Conservation (phyloP, 1,140 invertebrate species). For the Drosophila teissieri region DNA sequence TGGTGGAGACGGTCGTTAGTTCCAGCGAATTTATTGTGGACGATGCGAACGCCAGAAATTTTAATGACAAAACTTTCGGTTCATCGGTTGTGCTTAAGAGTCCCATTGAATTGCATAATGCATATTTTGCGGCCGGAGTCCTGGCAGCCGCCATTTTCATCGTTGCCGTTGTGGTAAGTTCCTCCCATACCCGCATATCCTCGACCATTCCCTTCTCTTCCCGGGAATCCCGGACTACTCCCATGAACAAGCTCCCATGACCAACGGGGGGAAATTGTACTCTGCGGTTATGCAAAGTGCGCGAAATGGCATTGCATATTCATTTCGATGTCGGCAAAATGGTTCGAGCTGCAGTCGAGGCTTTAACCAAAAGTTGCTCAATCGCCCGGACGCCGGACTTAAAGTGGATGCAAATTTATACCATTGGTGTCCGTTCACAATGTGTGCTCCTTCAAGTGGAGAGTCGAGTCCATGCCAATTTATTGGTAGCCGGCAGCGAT, state of each 20-base stretch:
- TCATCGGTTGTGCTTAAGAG: conserved; percentile 84
- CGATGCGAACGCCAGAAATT: conserved; percentile 86
- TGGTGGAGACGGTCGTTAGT: conserved; percentile 88
- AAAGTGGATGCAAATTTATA: conserved; percentile 67
- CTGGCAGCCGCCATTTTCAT: conserved; percentile 89
- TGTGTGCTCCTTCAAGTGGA: conserved; percentile 26
- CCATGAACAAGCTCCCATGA: conserved; percentile 38
- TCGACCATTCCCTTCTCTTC: neutral
- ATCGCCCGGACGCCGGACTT: conserved; percentile 37
- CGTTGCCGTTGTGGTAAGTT: conserved; percentile 88
- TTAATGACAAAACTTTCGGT: conserved; percentile 88
- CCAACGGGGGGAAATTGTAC: conserved; percentile 65
- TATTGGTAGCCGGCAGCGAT: conserved; percentile 23
- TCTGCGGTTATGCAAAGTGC: conserved; percentile 62
- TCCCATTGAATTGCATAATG: conserved; percentile 87
- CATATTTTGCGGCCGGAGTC: conserved; percentile 90
- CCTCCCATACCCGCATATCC: conserved; percentile 4
- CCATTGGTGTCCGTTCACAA: conserved; percentile 27
- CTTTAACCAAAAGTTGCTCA: conserved; percentile 44
- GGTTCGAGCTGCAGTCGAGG: conserved; percentile 20
- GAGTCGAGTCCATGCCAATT: conserved; percentile 15
- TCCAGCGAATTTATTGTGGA: conserved; percentile 85
- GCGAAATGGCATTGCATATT: conserved; percentile 70
- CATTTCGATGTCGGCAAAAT: conserved; percentile 61
- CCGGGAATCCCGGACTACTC: conserved; percentile 18